A percentile compares a stretch with the other conserved stretches of the same genome.
These are phyloP conservation scores for Pempheris klunzingeri DNA, from an alignment of 2,797 vertebrate species.

Conservation along the genomic window DNA sequence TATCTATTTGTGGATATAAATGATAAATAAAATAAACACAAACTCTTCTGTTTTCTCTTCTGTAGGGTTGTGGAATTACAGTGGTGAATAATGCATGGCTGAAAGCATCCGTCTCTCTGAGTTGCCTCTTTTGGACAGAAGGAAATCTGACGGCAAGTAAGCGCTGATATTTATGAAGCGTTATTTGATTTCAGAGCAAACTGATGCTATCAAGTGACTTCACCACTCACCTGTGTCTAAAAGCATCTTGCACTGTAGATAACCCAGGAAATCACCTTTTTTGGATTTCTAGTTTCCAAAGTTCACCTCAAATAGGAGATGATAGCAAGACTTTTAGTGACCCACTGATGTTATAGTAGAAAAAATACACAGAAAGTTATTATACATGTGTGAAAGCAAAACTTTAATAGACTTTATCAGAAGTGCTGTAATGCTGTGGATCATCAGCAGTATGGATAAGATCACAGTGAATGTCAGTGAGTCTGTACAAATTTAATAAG, in stretches of 20 bases:
- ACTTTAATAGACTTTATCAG: not conserved
- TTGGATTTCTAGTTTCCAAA: slow-evolving; percentile 1
- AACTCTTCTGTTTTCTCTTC: slow-evolving; percentile 62
- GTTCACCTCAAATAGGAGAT: not conserved
- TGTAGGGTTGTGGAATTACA: slow-evolving; percentile 70
- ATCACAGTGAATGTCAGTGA: not conserved
- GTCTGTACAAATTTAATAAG: not conserved
- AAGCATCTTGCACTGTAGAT: slow-evolving; percentile 12
- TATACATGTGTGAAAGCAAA: not conserved
- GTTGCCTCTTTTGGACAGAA: slow-evolving; percentile 50
- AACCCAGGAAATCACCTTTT: slow-evolving; percentile 13
- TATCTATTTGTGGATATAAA: slow-evolving; percentile 75
- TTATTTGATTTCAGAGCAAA: slow-evolving; percentile 64
- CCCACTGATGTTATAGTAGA: not conserved
- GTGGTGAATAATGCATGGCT: slow-evolving; percentile 77
- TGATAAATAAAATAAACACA: slow-evolving; percentile 74
- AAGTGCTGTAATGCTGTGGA: not conserved
- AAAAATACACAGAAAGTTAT: not conserved
- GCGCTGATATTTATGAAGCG: slow-evolving; percentile 59
- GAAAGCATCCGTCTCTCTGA: slow-evolving; percentile 67
- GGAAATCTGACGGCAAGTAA: slow-evolving; percentile 49
- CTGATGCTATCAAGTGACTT: slow-evolving; percentile 35
- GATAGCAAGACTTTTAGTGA: not conserved
- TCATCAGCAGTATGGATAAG: not conserved
- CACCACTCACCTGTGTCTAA: slow-evolving; percentile 40